Evolutionary conservation across 2,888 invertebrate genomes (phyloP).

Genomic region (Drosophila limbata): DNA sequence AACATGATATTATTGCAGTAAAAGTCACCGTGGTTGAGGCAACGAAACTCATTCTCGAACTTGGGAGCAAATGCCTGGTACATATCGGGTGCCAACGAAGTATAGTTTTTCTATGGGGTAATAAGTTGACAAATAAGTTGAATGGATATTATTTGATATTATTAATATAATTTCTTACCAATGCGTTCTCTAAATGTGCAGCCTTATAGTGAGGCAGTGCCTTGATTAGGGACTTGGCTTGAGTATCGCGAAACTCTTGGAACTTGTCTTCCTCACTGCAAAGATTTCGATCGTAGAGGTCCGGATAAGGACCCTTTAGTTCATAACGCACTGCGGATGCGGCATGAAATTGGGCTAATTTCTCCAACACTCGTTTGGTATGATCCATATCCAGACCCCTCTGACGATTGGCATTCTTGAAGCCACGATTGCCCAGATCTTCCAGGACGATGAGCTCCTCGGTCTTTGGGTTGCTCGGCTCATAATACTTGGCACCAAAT

Average conservation of each 20-base stretch:
- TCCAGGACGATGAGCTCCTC: slow-evolving; percentile 77
- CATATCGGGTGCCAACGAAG: slow-evolving; percentile 55
- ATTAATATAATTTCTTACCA: slow-evolving; percentile 58
- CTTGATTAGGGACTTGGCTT: slow-evolving; percentile 47
- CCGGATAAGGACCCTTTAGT: slow-evolving; percentile 71
- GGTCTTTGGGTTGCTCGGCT: slow-evolving; percentile 18
- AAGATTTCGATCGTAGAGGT: slow-evolving; percentile 66
- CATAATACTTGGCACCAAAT: slow-evolving; percentile 73
- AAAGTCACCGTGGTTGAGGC: slow-evolving; percentile 82
- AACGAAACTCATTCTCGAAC: slow-evolving; percentile 61
- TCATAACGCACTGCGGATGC: slow-evolving; percentile 85
- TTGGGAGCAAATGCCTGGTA: slow-evolving; percentile 59
- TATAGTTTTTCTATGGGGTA: slow-evolving; percentile 51
- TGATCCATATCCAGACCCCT: slow-evolving; percentile 84
- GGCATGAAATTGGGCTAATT: slow-evolving; percentile 86
- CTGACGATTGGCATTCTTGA: slow-evolving; percentile 66
- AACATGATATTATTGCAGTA: slow-evolving; percentile 84
- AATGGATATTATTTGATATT: background rate
- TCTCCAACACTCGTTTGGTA: slow-evolving; percentile 79
- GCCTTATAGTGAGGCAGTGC: slow-evolving; percentile 55
- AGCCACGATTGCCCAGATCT: slow-evolving; percentile 71
- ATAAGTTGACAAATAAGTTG: background rate
- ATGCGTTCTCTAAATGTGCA: slow-evolving; percentile 48
- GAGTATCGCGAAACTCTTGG: slow-evolving; percentile 51
- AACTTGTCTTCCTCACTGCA: slow-evolving; percentile 60